Evolutionary conservation across 2,113 vertebrate species (phyloP), one percentile per base, ranked within the genome.

Genomic region (Rhadina sibilatrix): DNA sequence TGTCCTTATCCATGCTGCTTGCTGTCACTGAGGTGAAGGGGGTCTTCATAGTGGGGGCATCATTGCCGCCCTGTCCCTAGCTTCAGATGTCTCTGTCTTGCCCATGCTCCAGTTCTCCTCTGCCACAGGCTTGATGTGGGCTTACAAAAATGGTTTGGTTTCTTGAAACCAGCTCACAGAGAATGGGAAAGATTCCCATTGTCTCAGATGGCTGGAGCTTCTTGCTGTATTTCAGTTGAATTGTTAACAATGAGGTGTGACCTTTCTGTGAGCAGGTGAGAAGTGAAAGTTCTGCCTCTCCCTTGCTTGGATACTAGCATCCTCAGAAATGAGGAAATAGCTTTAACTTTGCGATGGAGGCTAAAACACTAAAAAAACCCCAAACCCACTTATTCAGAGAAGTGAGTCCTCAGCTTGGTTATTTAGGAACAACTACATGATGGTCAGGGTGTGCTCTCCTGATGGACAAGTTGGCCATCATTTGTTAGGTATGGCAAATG

Each of bases 251-350:
- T 50, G 79, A 89, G 59, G 47, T 66, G 37, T 74, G 89, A 88
- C 65, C 85, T 92, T 93, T 24, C 68, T 70, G 59, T 44, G 42
- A 80, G 86, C 84, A 95, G 82, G 90, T 93, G 88, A 85, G 92
- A 97, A 91, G 68, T 90, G 89, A 83, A 92, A 95, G 68, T 66
- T 66, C 50, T 86, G 59, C 31, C 33, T 86, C 35, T 80, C 24
- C 47, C 22, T 83, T 64, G 53, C 64, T 70, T 94, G 89, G 92
- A 89, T 92, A 74, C 21, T 40, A 15, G 9, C 15, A 19, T 0
- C 5, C 63, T 92, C 23, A 63, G 76, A 92, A 93, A 81, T 80
- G 79, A 83, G 83, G 71, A 83, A 94, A 75, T 68, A 63, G 27
- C 59, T 91, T 75, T 80, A 76, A 30, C 50, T 86, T 52, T 33